phyloP scores from a whole-genome alignment of 2,888 invertebrate genomes.

The Aphrophora alni region DNA sequence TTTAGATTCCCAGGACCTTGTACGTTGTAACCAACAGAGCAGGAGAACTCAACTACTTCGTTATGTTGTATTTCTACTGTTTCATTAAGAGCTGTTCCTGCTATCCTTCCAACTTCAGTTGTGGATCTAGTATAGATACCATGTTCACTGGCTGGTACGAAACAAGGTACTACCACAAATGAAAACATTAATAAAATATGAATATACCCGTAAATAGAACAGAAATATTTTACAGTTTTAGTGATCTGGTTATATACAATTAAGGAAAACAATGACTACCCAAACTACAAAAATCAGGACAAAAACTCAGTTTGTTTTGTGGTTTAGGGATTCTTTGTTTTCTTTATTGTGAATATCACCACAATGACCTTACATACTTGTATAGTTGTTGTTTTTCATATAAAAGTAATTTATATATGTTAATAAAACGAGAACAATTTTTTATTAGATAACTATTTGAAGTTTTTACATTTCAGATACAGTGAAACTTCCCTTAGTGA shows the following conservation, averaged over 20 bases:
- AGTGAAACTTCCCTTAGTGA: too few relatives aligned
- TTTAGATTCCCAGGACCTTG: slow-evolving; percentile 73
- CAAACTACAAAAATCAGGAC: neutral
- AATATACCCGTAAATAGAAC: too few relatives aligned
- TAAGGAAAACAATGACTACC: neutral
- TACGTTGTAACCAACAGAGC: slow-evolving; percentile 70
- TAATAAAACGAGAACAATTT: too few relatives aligned
- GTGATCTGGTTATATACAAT: neutral
- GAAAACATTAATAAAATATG: neutral
- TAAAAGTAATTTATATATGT: too few relatives aligned
- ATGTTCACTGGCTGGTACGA: slow-evolving; percentile 71
- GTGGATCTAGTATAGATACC: slow-evolving; percentile 63
- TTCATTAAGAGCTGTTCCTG: slow-evolving; percentile 46
- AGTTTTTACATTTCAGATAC: too few relatives aligned
- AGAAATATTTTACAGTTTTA: neutral
- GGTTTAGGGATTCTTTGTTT: too few relatives aligned
- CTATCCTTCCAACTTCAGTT: slow-evolving; percentile 40
- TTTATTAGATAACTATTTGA: too few relatives aligned
- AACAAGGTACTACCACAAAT: slow-evolving; percentile 67
- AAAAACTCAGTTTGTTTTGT: too few relatives aligned
- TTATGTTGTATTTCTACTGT: slow-evolving; percentile 68
- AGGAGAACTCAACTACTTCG: slow-evolving; percentile 77
- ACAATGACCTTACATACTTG: too few relatives aligned
- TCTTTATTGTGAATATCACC: too few relatives aligned
- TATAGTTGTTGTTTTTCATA: too few relatives aligned